Conservation (phyloP, 2,113 vertebrate species). For the Hipposideros armiger region DNA sequence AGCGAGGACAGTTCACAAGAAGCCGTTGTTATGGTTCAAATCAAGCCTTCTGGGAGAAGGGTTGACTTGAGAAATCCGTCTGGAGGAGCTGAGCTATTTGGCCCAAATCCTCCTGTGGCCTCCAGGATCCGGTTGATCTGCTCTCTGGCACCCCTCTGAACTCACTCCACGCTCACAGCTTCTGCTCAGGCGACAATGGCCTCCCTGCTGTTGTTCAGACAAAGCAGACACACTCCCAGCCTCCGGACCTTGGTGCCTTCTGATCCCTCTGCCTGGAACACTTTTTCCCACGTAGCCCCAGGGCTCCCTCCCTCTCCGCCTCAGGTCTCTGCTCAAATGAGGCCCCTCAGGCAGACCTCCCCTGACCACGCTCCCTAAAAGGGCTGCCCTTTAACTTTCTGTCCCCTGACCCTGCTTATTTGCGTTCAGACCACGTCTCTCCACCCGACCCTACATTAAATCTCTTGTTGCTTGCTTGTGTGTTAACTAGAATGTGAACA, state of each 20-base stretch:
- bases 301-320: accelerated
- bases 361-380: neutral
- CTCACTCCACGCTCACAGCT: no score
- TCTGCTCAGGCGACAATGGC: neutral
- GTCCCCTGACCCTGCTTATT: neutral
- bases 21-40: neutral
- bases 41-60: neutral
- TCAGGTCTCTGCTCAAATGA: neutral
- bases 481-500: neutral
- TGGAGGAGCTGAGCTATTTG: neutral
- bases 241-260: neutral
- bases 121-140: neutral
- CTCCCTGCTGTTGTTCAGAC: neutral
- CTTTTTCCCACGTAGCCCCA: neutral
- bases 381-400: neutral
- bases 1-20: neutral
- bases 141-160: neutral
- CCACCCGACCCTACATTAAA: neutral
- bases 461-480: neutral
- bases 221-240: neutral
- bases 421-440: neutral
- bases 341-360: neutral
- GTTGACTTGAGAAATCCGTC: neutral
- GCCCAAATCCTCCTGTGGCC: no score
- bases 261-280: neutral